A percentile compares a stretch with the other conserved stretches of the same genome.
Conservation (phyloP, 2,888 invertebrate genomes). For the Andrena chrysosceles region DNA sequence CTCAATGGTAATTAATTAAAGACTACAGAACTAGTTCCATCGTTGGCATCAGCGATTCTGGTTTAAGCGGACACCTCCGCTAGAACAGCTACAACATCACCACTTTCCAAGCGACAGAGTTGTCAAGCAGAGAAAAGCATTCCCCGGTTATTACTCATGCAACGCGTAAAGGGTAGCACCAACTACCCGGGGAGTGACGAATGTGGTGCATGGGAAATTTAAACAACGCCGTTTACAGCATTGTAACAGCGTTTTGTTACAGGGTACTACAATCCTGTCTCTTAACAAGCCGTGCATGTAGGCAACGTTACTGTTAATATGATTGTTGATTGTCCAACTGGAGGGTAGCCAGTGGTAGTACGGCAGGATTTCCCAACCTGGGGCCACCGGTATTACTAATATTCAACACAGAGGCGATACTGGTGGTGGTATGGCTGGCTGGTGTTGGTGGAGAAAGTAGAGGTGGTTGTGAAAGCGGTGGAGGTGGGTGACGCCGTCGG, state of each 20-base stretch:
- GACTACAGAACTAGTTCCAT: no score
- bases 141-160: constrained; percentile 17
- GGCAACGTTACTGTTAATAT: constrained; percentile 39
- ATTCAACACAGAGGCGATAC: neutral
- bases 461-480: constrained; percentile 51
- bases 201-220: neutral
- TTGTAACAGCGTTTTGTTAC: constrained; percentile 24
- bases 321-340: constrained; percentile 15
- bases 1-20: neutral
- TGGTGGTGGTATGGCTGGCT: constrained; percentile 4
- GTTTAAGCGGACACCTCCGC: neutral
- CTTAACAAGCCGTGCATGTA: neutral
- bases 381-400: constrained; percentile 18
- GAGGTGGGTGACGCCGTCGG: constrained; percentile 66
- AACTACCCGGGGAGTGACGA: neutral
- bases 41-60: no score
- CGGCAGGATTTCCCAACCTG: constrained; percentile 35
- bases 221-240: neutral
- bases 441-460: constrained; percentile 56
- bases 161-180: neutral
- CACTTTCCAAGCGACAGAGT: neutral
- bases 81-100: neutral
- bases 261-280: constrained; percentile 18
- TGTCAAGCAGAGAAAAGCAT: neutral
- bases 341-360: constrained; percentile 10